Base-by-base conservation (phyloP, 92 coral and sea anemone genomes). In the Micromussa lordhowensis region DNA sequence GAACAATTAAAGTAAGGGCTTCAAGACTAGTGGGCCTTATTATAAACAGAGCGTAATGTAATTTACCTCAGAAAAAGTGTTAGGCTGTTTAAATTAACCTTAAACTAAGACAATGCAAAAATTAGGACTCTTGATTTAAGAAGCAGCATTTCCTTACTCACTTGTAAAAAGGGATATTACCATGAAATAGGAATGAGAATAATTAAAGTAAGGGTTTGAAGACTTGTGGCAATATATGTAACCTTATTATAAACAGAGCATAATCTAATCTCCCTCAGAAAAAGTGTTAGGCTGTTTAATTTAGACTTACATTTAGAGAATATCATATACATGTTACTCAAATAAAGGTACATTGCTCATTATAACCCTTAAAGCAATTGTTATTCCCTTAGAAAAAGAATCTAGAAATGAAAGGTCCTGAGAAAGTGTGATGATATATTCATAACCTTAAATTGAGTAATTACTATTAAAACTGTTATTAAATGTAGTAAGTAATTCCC, bases 61-160 rank as follows among this genome's bases (percentile, higher is more conserved):
- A 64, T 21, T 64, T 28, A 5, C 40, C 40, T 36, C 40, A 36
- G 40, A 36, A 36, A 36, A 36, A 36, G 40, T 36, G 40, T 36
- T 36, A 36, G 40, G 40, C 40, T 36, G 40, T 36, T 36, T 36
- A 36, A 36, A 36, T 36, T 36, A 36, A n/a, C 13, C 70, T 64
- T 64, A 64, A 64, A 64, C 18, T 64, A 64, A 21, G 70, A 64
- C 3, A 21, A 64, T 78, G 82, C 82, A 78, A 78, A 78, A 78
- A 78, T n/a, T 53, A 78, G 82, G 82, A 78, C 64, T 78, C 82
- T 78, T n/a, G n/a, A n/a, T n/a, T n/a, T n/a, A n/a, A n/a, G n/a
- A n/a, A n/a, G n/a, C n/a, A n/a, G n/a, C n/a, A 44, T 64, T 78
- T 78, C 82, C 66, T 51, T 78, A 78, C 34, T 78, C 48, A 54